A percentile compares a stretch with the other conserved stretches of the same genome.
Evolutionary conservation across 2,113 vertebrate genomes (phyloP).

Genomic region (Heptranchias perlo): DNA sequence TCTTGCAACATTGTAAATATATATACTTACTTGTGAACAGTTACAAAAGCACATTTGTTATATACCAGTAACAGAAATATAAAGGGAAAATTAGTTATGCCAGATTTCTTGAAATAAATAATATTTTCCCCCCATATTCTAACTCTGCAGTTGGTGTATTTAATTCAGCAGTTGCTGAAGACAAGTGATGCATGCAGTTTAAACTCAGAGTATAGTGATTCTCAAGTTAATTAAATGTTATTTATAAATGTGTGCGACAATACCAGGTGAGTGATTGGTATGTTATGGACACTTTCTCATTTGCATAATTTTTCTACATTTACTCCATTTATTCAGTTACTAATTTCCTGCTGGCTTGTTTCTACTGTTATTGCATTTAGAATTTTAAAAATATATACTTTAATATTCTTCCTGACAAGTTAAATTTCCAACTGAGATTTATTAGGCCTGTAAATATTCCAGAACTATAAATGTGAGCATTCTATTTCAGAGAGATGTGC

Average conservation of each 20-base stretch:
- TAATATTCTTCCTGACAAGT: neutral
- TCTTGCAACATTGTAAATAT: conserved; percentile 34
- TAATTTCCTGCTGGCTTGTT: neutral
- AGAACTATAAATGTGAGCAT: neutral
- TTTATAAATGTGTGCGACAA: neutral
- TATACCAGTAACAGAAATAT: conserved; percentile 24
- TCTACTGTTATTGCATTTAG: neutral
- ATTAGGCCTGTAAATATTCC: neutral
- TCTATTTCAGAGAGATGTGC: neutral
- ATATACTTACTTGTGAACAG: conserved; percentile 34
- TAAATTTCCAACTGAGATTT: neutral
- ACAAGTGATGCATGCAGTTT: neutral
- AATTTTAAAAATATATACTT: neutral
- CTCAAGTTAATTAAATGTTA: neutral
- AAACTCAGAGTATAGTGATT: neutral
- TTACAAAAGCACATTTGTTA: conserved; percentile 12
- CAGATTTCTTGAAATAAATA: conserved; percentile 33
- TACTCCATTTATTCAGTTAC: neutral
- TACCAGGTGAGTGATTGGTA: neutral
- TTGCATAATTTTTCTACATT: neutral
- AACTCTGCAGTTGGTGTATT: conserved; percentile 12
- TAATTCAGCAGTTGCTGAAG: neutral
- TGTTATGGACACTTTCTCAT: neutral
- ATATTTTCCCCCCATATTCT: conserved; percentile 22
- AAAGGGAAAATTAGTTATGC: conserved; percentile 20